These are phyloP conservation scores for Neodiprion virginianus DNA, from an alignment of 1,140 invertebrate genomes.

Conservation along the genomic window DNA sequence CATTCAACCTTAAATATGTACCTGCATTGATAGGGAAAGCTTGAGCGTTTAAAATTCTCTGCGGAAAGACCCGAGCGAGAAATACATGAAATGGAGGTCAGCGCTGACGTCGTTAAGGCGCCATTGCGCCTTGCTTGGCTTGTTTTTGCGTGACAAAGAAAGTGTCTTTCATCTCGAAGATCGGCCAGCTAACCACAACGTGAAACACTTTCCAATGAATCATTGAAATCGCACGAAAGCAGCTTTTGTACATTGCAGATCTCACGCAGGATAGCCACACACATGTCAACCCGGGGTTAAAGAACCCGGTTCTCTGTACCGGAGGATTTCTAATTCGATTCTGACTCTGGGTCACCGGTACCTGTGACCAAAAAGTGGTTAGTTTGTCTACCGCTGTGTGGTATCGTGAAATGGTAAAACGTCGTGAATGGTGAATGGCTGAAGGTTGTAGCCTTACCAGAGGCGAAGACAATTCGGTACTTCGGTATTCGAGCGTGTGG, in stretches of 20 bases:
- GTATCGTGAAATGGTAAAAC: background rate
- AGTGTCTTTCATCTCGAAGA: background rate
- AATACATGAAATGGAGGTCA: too few relatives aligned
- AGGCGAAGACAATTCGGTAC: background rate
- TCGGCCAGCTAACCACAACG: background rate
- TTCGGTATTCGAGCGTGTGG: background rate
- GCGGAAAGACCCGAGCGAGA: too few relatives aligned
- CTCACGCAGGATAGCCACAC: background rate
- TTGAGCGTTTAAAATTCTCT: too few relatives aligned
- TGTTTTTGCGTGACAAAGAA: slow-evolving; percentile 5
- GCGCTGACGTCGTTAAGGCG: too few relatives aligned
- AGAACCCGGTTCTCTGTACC: background rate
- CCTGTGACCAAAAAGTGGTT: too few relatives aligned
- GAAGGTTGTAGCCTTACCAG: background rate
- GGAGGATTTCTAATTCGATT: background rate
- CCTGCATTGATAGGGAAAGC: too few relatives aligned
- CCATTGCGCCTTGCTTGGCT: too few relatives aligned
- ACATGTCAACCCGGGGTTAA: background rate
- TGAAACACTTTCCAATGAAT: slow-evolving; percentile 4
- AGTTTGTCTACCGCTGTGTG: too few relatives aligned
- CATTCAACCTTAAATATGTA: too few relatives aligned
- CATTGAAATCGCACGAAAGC: background rate
- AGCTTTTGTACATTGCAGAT: background rate
- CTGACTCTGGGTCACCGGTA: background rate
- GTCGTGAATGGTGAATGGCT: background rate